phyloP scores from a whole-genome alignment of 1,140 invertebrate genomes.

The Drosophila grimshawi region DNA sequence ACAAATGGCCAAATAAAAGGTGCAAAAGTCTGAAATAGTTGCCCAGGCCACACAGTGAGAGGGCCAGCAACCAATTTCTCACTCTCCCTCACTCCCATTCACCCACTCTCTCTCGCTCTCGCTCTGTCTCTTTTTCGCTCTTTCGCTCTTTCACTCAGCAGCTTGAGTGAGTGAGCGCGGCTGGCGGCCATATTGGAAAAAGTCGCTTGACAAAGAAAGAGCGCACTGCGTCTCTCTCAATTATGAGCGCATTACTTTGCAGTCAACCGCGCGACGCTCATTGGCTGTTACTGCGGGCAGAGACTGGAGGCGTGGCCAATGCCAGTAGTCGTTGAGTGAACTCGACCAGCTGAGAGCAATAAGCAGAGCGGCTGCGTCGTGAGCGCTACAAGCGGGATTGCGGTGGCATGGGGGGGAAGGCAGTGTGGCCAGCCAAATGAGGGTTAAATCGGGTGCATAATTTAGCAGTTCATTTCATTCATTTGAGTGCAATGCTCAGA shows the following conservation, averaged over 20 bases:
- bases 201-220: constrained; percentile 30
- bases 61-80: constrained; percentile 6
- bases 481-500: constrained; percentile 80
- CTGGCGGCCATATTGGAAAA: constrained; percentile 80
- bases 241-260: constrained; percentile 22
- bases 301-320: constrained; percentile 51
- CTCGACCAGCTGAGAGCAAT: constrained; percentile 24
- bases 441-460: constrained; percentile 83
- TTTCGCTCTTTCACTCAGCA: constrained; percentile 15
- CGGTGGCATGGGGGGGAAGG: constrained; percentile 23
- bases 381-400: constrained; percentile 19
- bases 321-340: constrained; percentile 20
- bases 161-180: constrained; percentile 37
- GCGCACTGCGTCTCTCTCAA: constrained; percentile 9
- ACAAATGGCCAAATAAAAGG: constrained; percentile 81
- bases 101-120: constrained; percentile 4
- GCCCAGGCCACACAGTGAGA: constrained; percentile 12
- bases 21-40: constrained; percentile 74
- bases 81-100: background rate
- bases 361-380: constrained; percentile 29
- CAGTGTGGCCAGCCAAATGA: constrained; percentile 71
- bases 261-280: constrained; percentile 29
- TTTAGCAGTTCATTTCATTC: constrained; percentile 84
- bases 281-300: constrained; percentile 50
- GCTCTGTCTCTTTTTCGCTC: constrained; percentile 9